These are phyloP conservation scores for Sphaerophoria rueppellii DNA, from an alignment of 2,888 invertebrate genomes.

Conservation along the genomic window DNA sequence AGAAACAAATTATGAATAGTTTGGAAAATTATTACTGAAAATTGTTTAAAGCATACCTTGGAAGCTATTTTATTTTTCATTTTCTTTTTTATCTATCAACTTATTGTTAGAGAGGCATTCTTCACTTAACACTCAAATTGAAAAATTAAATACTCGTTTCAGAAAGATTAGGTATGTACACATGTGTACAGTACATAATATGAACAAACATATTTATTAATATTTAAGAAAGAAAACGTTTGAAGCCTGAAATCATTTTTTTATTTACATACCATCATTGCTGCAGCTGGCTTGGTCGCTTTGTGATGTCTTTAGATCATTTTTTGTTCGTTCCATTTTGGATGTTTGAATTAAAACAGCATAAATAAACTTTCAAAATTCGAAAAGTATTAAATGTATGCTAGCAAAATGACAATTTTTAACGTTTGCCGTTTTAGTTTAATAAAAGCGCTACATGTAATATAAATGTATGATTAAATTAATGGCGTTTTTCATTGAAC, in stretches of 20 bases:
- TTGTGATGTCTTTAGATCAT: slow-evolving; percentile 13
- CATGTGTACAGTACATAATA: too few species aligned
- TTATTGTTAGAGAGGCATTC: slow-evolving; percentile 21
- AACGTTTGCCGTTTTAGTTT: too few species aligned
- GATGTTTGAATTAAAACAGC: background rate
- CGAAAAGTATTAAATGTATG: background rate
- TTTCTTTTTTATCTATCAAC: slow-evolving; percentile 49
- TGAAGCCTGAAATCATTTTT: slow-evolving; percentile 19
- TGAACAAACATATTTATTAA: too few species aligned
- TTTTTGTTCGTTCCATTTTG: slow-evolving; percentile 42
- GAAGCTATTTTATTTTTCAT: slow-evolving; percentile 51
- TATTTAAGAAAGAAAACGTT: slow-evolving; percentile 7
- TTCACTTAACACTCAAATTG: slow-evolving; percentile 28
- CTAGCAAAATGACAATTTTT: background rate
- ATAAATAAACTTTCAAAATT: too few species aligned
- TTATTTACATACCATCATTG: slow-evolving; percentile 55
- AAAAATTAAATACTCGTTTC: background rate
- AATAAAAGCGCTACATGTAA: too few species aligned
- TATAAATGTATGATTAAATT: too few species aligned
- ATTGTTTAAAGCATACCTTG: slow-evolving; percentile 58
- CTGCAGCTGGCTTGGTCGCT: slow-evolving; percentile 1
- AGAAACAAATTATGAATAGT: slow-evolving; percentile 68
- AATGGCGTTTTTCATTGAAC: too few species aligned
- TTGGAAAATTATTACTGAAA: slow-evolving; percentile 61
- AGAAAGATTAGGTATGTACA: slow-evolving; percentile 8